Conservation (phyloP, 1,140 invertebrate species). For the Phortica variegata region DNA sequence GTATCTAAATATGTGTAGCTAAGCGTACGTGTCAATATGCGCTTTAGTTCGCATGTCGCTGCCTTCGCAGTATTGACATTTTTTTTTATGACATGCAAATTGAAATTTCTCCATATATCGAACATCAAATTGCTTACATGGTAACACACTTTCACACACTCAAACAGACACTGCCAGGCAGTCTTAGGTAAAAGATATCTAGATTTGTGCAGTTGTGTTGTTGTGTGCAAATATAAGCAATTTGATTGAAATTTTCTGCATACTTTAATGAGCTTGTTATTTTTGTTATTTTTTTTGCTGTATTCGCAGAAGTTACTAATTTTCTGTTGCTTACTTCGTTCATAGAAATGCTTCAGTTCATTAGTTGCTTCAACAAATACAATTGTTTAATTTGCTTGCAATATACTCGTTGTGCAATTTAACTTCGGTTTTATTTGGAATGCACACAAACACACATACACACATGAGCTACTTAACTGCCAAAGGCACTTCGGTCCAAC, state of each 20-base stretch:
- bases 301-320: too few species aligned
- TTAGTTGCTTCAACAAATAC: too few species aligned
- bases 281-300: too few species aligned
- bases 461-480: background rate
- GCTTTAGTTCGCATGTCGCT: constrained; percentile 20
- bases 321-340: too few species aligned
- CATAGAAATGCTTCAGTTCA: too few species aligned
- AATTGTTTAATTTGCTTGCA: too few species aligned
- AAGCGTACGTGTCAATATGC: background rate
- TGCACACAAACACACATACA: too few species aligned
- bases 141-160: too few species aligned
- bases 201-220: background rate
- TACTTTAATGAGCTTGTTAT: constrained; percentile 3
- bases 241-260: constrained; percentile 41
- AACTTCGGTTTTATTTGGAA: too few species aligned
- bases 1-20: background rate
- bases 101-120: constrained; percentile 52
- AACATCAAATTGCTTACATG: constrained; percentile 24
- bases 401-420: too few species aligned
- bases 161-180: constrained; percentile 11
- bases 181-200: background rate
- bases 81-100: constrained; percentile 49
- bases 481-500: constrained; percentile 10
- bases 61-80: constrained; percentile 41
- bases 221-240: too few species aligned